Percentiles rank a stretch among this genome's conserved stretches.
These are phyloP conservation scores for Chunga burmeisteri DNA, from an alignment of 2,113 vertebrate genomes.

Conservation along the genomic window DNA sequence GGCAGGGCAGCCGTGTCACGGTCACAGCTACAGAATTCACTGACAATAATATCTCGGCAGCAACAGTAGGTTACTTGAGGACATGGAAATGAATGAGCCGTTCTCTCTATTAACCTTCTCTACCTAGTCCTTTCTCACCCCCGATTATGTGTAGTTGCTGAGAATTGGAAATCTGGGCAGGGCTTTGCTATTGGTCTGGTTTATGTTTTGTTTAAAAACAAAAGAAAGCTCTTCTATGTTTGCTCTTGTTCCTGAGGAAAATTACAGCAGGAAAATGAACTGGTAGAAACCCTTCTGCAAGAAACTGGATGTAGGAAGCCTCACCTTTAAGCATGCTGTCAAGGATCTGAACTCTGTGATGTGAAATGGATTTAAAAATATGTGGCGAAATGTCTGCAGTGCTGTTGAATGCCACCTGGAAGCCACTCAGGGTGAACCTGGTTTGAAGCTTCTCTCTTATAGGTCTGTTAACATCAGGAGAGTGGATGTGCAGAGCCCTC, in stretches of 20 bases:
- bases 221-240: not conserved
- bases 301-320: not conserved
- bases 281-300: not conserved
- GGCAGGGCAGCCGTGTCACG: no score
- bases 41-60: not conserved
- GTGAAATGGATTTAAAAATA: not conserved
- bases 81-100: not conserved
- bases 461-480: not conserved
- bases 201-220: not conserved
- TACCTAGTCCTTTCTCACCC: not conserved
- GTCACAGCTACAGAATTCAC: not conserved
- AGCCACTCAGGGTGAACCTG: not conserved
- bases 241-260: not conserved
- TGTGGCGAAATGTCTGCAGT: not conserved
- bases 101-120: not conserved
- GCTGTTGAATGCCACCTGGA: not conserved
- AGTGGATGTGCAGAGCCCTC: not conserved
- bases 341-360: not conserved
- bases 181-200: not conserved
- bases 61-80: not conserved
- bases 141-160: not conserved
- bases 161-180: not conserved
- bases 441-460: not conserved
- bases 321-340: not conserved
- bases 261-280: not conserved